Conservation (phyloP, 2,797 vertebrate genomes). For the Gadopsis bispinosus region DNA sequence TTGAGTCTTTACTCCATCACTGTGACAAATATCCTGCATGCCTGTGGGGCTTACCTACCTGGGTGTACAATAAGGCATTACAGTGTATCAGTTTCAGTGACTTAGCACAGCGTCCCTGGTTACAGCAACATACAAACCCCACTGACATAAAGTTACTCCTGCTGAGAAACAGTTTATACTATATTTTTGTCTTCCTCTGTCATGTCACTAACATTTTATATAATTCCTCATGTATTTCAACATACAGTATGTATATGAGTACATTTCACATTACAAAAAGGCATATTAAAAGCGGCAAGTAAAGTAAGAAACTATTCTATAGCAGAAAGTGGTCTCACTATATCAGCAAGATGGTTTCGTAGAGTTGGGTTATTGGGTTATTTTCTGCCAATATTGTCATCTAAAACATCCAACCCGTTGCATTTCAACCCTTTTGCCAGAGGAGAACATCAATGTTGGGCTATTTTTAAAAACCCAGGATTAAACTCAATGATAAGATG, state of each 20-base stretch:
- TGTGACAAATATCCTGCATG: slow-evolving; percentile 67
- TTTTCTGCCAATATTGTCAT: background rate
- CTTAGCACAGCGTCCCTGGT: slow-evolving; percentile 28
- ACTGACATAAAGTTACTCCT: slow-evolving; percentile 5
- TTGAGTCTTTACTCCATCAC: slow-evolving; percentile 52
- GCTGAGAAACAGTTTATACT: background rate
- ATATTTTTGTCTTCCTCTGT: slow-evolving; percentile 8
- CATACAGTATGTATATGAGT: too few relatives aligned
- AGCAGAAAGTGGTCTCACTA: background rate
- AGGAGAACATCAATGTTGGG: background rate
- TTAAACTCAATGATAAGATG: too few relatives aligned
- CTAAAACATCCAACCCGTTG: background rate
- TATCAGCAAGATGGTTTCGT: background rate
- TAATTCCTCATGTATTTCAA: background rate
- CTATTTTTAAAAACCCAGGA: too few relatives aligned
- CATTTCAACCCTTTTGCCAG: background rate
- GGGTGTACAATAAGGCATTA: slow-evolving; percentile 34
- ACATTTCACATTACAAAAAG: slow-evolving; percentile 2
- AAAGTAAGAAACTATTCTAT: background rate
- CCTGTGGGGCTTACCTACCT: slow-evolving; percentile 55
- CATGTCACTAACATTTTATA: background rate
- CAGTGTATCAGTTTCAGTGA: slow-evolving; percentile 48
- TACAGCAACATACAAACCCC: slow-evolving; percentile 24
- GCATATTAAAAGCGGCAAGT: background rate
- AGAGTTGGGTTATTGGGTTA: background rate